Evolutionary conservation across 1,140 invertebrate species (phyloP).

Genomic region (Brachionus rubens): DNA sequence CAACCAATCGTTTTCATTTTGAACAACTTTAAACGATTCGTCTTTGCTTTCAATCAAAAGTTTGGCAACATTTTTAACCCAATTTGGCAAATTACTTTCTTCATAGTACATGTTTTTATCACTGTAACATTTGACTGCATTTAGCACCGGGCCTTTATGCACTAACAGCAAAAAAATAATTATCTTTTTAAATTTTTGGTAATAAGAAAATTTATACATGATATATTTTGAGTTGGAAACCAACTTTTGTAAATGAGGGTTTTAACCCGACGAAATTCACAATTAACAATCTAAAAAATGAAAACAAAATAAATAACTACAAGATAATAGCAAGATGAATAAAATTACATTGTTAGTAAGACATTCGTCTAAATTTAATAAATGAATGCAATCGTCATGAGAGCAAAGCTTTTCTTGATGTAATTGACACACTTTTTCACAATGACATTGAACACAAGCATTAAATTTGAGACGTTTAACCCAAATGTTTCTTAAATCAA

Average conservation of each 20-base stretch:
- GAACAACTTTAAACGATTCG: neutral
- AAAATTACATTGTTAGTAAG: conserved; percentile 58
- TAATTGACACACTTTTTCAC: conserved; percentile 54
- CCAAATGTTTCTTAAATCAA: conserved; percentile 57
- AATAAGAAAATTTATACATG: conserved; percentile 31
- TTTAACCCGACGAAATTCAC: conserved; percentile 59
- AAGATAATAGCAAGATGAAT: neutral
- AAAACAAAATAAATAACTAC: neutral
- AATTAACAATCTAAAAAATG: conserved; percentile 57
- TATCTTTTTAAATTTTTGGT: neutral
- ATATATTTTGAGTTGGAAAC: conserved; percentile 54
- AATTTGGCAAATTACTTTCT: conserved; percentile 51
- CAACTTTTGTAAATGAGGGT: conserved; percentile 57
- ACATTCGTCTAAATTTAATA: conserved; percentile 61
- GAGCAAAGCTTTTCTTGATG: conserved; percentile 55
- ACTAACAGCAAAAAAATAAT: conserved; percentile 49
- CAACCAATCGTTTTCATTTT: conserved; percentile 54
- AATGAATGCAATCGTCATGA: conserved; percentile 58
- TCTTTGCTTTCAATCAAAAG: conserved; percentile 50
- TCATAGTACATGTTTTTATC: conserved; percentile 45
- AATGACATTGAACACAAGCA: conserved; percentile 57
- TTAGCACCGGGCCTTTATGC: conserved; percentile 53
- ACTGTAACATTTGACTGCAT: conserved; percentile 49
- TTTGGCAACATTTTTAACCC: conserved; percentile 61
- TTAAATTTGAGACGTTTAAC: conserved; percentile 59